These are phyloP conservation scores for Eueides isabella DNA, from an alignment of 1,140 invertebrate species.

Conservation along the genomic window DNA sequence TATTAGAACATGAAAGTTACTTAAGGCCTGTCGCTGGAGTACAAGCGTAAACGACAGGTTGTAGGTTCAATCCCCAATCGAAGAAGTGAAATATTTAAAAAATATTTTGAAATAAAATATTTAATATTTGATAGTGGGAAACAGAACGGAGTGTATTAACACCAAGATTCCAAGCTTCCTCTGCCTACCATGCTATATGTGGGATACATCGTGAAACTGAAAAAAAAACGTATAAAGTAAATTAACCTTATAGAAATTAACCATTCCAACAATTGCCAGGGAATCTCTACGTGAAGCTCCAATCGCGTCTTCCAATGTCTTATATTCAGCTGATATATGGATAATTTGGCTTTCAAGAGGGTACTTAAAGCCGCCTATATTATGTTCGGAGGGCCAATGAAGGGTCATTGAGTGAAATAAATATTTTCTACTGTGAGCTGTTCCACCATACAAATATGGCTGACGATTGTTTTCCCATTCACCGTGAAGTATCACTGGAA, in stretches of 20 bases:
- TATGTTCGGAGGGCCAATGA: slow-evolving; percentile 64
- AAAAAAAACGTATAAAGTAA: neutral
- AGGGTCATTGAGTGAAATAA: slow-evolving; percentile 60
- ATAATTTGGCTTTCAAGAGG: slow-evolving; percentile 61
- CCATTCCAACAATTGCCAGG: slow-evolving; percentile 53
- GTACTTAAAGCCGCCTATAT: slow-evolving; percentile 51
- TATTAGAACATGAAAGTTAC: too few relatives aligned
- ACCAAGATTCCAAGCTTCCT: too few relatives aligned
- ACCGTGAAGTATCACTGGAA: slow-evolving; percentile 54
- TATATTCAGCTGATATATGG: slow-evolving; percentile 61
- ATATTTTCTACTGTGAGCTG: slow-evolving; percentile 61
- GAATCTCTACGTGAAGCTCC: slow-evolving; percentile 48
- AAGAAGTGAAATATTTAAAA: too few relatives aligned
- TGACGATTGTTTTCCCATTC: slow-evolving; percentile 46
- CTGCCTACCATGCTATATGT: too few relatives aligned
- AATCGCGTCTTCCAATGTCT: slow-evolving; percentile 47
- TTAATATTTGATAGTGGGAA: too few relatives aligned
- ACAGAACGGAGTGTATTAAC: too few relatives aligned
- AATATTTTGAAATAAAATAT: too few relatives aligned
- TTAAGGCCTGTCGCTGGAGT: too few relatives aligned
- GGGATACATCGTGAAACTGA: too few relatives aligned
- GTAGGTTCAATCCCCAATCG: too few relatives aligned
- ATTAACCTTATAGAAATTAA: slow-evolving; percentile 58
- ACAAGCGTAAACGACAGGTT: too few relatives aligned
- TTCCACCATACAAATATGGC: slow-evolving; percentile 62